Evolutionary conservation across 2,888 invertebrate genomes (phyloP).

Genomic region (Pristionchus arcanus): DNA sequence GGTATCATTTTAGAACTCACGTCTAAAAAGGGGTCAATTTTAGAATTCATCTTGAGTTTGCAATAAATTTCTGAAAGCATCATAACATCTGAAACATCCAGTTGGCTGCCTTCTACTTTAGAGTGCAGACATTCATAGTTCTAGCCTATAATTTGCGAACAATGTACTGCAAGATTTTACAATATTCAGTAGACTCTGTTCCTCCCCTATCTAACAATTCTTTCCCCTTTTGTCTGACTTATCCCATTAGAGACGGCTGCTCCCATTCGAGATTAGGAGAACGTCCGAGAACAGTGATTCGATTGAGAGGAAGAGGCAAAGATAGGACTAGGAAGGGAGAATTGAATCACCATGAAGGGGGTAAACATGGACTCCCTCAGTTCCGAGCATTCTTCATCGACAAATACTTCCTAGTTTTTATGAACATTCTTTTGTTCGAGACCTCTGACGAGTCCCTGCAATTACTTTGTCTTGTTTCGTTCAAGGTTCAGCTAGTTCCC

Average conservation of each 20-base stretch:
- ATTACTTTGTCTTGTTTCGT: not conserved
- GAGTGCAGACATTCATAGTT: too few species aligned
- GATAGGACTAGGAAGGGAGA: not conserved
- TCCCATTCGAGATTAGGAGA: not conserved
- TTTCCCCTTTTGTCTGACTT: not conserved
- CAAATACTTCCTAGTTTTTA: not conserved
- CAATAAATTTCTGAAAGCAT: too few species aligned
- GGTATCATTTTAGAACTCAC: too few species aligned
- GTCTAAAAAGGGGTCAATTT: too few species aligned
- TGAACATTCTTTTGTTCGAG: not conserved
- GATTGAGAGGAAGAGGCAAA: slow-evolving; percentile 3
- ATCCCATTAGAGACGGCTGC: not conserved
- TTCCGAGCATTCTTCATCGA: not conserved
- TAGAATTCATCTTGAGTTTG: too few species aligned
- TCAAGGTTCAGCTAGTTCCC: not conserved
- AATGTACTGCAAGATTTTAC: too few species aligned
- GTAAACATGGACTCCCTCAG: not conserved
- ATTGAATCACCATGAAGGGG: not conserved
- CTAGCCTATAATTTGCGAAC: too few species aligned
- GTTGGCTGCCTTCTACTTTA: too few species aligned
- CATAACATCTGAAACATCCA: too few species aligned
- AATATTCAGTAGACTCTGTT: too few species aligned
- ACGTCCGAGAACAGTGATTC: not conserved
- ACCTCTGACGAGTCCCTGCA: not conserved
- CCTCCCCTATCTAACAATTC: not conserved